phyloP scores from a whole-genome alignment of 2,113 vertebrate genomes.

The Proteles cristata region DNA sequence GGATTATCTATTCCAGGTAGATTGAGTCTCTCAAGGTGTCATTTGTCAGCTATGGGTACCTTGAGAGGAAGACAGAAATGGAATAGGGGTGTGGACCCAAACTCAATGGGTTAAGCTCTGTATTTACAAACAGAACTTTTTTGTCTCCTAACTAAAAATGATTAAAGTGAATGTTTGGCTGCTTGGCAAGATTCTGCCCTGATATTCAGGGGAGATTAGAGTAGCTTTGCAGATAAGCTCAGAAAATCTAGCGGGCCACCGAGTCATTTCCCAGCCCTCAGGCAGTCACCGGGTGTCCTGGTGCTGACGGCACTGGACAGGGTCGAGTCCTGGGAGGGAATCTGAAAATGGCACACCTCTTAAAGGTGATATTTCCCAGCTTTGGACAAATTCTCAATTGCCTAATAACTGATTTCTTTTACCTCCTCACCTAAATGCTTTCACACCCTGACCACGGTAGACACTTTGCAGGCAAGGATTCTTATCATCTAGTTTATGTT shows the following conservation, averaged over 20 bases:
- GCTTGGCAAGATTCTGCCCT: conserved; percentile 18
- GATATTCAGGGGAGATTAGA: conserved; percentile 59
- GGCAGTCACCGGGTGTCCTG: not conserved
- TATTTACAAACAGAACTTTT: conserved; percentile 46
- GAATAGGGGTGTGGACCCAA: not conserved
- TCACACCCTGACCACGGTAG: not conserved
- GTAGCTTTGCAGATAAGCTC: conserved; percentile 57
- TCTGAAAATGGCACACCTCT: conserved; percentile 6
- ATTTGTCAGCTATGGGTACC: not conserved
- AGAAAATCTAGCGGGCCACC: conserved; percentile 42
- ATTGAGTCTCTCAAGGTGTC: not conserved
- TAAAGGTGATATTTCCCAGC: not conserved
- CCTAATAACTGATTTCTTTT: not conserved
- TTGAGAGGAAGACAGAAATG: not conserved
- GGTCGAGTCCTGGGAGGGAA: not conserved
- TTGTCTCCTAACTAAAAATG: conserved; percentile 54
- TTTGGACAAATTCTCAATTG: not conserved
- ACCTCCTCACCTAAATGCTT: not conserved
- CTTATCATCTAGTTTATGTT: not conserved
- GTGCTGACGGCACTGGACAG: not conserved
- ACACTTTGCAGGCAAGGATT: not conserved
- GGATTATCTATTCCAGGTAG: not conserved
- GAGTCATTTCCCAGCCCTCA: conserved; percentile 13
- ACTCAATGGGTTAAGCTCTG: conserved; percentile 12
- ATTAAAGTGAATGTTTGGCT: conserved; percentile 49